These are phyloP conservation scores for Danionella dracula DNA, from an alignment of 2,797 vertebrate genomes.

Conservation along the genomic window DNA sequence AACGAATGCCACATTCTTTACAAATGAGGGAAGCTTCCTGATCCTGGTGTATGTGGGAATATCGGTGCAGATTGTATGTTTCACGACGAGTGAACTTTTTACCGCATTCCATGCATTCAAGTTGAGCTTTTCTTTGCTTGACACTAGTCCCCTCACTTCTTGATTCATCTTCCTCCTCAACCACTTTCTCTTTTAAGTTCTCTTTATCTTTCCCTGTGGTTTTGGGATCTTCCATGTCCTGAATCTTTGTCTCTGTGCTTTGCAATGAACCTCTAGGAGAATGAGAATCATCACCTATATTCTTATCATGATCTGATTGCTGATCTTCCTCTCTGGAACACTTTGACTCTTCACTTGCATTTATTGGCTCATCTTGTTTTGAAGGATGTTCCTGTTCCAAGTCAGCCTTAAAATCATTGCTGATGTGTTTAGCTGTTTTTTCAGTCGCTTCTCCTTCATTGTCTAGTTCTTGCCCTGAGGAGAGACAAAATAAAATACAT, in stretches of 20 bases:
- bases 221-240: neutral
- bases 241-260: neutral
- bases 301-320: neutral
- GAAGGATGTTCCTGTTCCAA: neutral
- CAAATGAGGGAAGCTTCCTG: constrained; percentile 71
- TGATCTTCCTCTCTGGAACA: neutral
- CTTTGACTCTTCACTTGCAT: constrained; percentile 19
- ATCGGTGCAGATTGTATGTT: constrained; percentile 74
- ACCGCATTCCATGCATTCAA: constrained; percentile 73
- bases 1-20: constrained; percentile 73
- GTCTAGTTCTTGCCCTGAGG: constrained; percentile 1
- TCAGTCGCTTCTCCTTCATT: neutral
- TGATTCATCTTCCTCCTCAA: constrained; percentile 9
- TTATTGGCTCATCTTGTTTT: constrained; percentile 4
- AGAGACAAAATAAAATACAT: constrained; percentile 10
- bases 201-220: neutral
- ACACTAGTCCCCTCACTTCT: constrained; percentile 3
- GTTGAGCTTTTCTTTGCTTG: constrained; percentile 53
- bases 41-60: constrained; percentile 71
- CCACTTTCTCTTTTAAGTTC: constrained; percentile 6
- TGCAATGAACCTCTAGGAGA: neutral
- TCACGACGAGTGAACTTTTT: constrained; percentile 68
- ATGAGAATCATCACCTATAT: constrained; percentile 18
- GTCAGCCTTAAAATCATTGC: neutral
- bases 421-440: neutral